Evolutionary conservation across 2,797 vertebrate species (phyloP).

Genomic region (Eidolon dupreanum): DNA sequence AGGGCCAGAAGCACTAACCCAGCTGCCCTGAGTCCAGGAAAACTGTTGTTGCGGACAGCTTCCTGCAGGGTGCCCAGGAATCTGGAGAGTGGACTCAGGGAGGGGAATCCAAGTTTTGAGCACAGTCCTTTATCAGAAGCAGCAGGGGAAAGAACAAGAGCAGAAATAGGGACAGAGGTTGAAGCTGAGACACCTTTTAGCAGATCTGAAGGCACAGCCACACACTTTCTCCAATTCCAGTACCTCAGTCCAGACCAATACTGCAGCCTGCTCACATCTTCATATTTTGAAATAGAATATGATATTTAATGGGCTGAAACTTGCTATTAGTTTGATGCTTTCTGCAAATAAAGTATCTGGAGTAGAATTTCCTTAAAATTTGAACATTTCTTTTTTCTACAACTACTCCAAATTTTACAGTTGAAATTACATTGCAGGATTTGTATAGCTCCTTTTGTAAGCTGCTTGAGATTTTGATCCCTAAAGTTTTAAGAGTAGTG

Average conservation of each 20-base stretch:
- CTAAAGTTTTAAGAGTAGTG: not conserved
- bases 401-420: not conserved
- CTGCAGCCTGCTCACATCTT: not conserved
- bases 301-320: not conserved
- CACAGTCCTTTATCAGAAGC: too few relatives aligned
- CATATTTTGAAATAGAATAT: not conserved
- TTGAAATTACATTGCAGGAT: slow-evolving; percentile 19
- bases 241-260: not conserved
- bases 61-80: not conserved
- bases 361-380: not conserved
- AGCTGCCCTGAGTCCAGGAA: too few relatives aligned
- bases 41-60: not conserved
- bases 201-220: not conserved
- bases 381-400: not conserved
- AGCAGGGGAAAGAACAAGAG: not conserved
- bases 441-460: not conserved
- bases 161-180: rapidly evolving
- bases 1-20: not conserved
- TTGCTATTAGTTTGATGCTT: not conserved
- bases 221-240: not conserved
- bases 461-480: not conserved
- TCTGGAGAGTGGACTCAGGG: not conserved
- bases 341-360: not conserved
- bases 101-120: not conserved
- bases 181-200: not conserved